phyloP scores from a whole-genome alignment of 35 echinoderm and acorn worm genomes.

The Patiria miniata region DNA sequence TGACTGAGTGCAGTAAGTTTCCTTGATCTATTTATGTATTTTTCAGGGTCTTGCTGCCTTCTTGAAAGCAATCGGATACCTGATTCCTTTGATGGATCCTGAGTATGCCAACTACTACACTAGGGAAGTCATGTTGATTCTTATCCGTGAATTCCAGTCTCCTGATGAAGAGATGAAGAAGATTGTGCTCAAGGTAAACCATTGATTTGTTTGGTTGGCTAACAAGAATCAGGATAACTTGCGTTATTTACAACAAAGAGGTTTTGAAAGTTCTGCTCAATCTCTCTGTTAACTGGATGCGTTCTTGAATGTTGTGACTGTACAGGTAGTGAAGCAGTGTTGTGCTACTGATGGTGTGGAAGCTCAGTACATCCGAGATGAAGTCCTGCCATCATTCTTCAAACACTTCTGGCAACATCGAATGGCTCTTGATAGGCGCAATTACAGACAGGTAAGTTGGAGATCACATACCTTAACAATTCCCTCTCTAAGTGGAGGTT shows the following conservation, averaged over 20 bases:
- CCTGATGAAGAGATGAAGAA: constrained; percentile 99
- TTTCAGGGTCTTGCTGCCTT: constrained; percentile 95
- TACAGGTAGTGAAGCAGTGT: constrained; percentile 99
- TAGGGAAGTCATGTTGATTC: constrained; percentile 99
- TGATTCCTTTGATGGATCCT: constrained; percentile 97
- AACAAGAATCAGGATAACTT: too few relatives aligned
- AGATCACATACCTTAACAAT: too few relatives aligned
- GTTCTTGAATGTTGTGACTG: background rate
- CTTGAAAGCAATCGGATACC: constrained; percentile 98
- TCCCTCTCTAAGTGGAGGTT: too few relatives aligned
- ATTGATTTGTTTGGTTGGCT: too few relatives aligned
- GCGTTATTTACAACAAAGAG: background rate
- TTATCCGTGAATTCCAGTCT: constrained; percentile 99
- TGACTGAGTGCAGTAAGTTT: too few relatives aligned
- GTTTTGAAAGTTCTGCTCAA: background rate
- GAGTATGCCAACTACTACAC: constrained; percentile 99
- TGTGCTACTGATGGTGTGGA: constrained; percentile 99
- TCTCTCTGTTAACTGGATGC: background rate
- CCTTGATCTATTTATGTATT: too few relatives aligned
- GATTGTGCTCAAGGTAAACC: constrained; percentile 96
- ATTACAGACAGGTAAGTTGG: constrained; percentile 95
- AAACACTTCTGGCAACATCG: constrained; percentile 99
- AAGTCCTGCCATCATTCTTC: constrained; percentile 95
- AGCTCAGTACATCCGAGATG: constrained; percentile 91
- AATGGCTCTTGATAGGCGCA: constrained; percentile 94